Conservation (phyloP, 1,140 invertebrate genomes). For the Bombus soroeensis region DNA sequence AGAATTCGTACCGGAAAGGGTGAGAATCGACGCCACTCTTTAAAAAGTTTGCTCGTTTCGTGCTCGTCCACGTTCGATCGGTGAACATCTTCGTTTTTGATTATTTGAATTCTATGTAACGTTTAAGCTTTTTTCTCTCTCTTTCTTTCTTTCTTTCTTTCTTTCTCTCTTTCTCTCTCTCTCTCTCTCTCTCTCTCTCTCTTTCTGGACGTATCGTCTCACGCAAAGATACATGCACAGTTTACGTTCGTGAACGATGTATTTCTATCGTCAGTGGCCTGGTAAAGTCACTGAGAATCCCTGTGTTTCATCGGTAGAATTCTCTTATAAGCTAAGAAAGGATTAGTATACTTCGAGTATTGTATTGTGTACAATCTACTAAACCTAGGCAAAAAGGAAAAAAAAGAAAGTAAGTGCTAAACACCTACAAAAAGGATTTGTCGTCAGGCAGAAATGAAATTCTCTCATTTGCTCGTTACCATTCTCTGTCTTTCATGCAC, state of each 20-base stretch:
- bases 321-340: conserved; percentile 44
- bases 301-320: conserved; percentile 64
- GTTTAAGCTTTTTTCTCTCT: background rate
- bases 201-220: conserved; percentile 30
- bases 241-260: background rate
- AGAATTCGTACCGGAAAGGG: background rate
- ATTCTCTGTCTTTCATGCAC: conserved; percentile 5
- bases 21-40: background rate
- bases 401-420: background rate
- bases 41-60: background rate
- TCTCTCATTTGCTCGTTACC: conserved; percentile 17
- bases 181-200: background rate
- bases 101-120: background rate
- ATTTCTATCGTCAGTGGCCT: background rate
- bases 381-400: conserved; percentile 21
- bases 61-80: conserved; percentile 30
- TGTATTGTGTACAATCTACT: conserved; percentile 78
- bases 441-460: conserved; percentile 21
- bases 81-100: conserved; percentile 1
- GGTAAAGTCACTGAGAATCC: conserved; percentile 55
- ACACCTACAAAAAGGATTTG: background rate
- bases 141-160: background rate
- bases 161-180: background rate
- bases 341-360: conserved; percentile 80
- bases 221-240: background rate